Conservation (phyloP, 2,888 invertebrate species). For the Acronicta leporina region DNA sequence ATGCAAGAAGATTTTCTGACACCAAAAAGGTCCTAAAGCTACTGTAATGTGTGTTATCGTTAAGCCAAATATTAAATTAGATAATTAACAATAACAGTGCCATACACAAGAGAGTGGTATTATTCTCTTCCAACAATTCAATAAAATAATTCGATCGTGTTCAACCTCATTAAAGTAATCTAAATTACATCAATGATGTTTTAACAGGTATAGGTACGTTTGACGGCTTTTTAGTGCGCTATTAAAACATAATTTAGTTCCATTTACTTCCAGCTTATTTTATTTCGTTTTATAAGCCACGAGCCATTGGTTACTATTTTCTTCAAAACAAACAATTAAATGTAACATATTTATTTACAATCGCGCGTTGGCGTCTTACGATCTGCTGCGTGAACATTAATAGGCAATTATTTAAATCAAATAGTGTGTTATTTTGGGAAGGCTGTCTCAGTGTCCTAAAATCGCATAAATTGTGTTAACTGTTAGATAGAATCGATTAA, state of each 20-base stretch:
- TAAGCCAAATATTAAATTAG: neutral
- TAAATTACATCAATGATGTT: slow-evolving; percentile 31
- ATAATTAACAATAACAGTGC: too few species aligned
- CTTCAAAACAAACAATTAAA: slow-evolving; percentile 33
- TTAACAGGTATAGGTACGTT: slow-evolving; percentile 31
- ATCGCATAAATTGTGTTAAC: slow-evolving; percentile 21
- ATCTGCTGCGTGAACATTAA: slow-evolving; percentile 36
- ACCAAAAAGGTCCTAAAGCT: slow-evolving; percentile 11
- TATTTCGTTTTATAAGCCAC: slow-evolving; percentile 29
- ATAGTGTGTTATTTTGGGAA: slow-evolving; percentile 32
- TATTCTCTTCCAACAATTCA: slow-evolving; percentile 7
- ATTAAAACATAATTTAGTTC: slow-evolving; percentile 31
- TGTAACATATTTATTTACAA: slow-evolving; percentile 34
- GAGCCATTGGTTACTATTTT: slow-evolving; percentile 33
- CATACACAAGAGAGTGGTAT: neutral
- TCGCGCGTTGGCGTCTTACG: slow-evolving; percentile 40
- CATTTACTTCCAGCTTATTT: slow-evolving; percentile 24
- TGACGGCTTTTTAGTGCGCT: slow-evolving; percentile 21
- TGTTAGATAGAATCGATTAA: slow-evolving; percentile 11
- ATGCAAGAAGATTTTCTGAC: slow-evolving; percentile 41
- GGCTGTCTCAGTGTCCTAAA: slow-evolving; percentile 27
- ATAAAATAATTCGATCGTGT: slow-evolving; percentile 20
- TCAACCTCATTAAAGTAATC: slow-evolving; percentile 38
- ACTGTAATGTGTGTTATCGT: slow-evolving; percentile 4
- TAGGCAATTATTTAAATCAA: slow-evolving; percentile 48